Evolutionary conservation across 2,113 vertebrate genomes (phyloP).

Genomic region (Micronisus gabar): DNA sequence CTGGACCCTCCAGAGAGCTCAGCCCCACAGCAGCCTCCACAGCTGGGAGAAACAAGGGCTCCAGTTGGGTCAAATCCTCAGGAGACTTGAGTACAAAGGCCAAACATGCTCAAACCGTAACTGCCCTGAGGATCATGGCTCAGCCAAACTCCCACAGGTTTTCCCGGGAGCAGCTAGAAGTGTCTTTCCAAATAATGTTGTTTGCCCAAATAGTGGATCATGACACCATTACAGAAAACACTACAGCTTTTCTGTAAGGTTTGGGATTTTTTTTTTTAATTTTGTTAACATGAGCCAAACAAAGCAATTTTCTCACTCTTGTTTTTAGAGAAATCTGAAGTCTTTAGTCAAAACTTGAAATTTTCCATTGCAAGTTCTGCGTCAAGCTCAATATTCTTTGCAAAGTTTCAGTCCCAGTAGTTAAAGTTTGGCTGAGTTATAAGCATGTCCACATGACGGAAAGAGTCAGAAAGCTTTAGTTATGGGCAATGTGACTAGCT

Average conservation of each 20-base stretch:
- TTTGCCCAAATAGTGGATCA: not conserved
- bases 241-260: not conserved
- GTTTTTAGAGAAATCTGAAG: not conserved
- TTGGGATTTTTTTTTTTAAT: not conserved
- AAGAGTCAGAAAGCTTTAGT: slow-evolving; percentile 8
- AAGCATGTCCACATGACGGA: not conserved
- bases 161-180: not conserved
- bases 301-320: not conserved
- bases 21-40: not conserved
- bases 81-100: not conserved
- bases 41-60: not conserved
- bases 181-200: not conserved
- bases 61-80: not conserved
- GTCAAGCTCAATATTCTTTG: not conserved
- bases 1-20: not conserved
- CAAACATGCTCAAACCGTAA: not conserved
- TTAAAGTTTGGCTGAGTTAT: slow-evolving; percentile 8
- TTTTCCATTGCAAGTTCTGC: slow-evolving; percentile 2
- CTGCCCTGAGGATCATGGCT: not conserved
- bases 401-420: not conserved
- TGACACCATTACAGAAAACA: not conserved
- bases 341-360: not conserved
- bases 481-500: not conserved
- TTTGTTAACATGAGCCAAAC: not conserved
- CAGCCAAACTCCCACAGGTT: not conserved